Base-by-base conservation (phyloP, 2,797 vertebrate genomes). In the Lutra lutra region DNA sequence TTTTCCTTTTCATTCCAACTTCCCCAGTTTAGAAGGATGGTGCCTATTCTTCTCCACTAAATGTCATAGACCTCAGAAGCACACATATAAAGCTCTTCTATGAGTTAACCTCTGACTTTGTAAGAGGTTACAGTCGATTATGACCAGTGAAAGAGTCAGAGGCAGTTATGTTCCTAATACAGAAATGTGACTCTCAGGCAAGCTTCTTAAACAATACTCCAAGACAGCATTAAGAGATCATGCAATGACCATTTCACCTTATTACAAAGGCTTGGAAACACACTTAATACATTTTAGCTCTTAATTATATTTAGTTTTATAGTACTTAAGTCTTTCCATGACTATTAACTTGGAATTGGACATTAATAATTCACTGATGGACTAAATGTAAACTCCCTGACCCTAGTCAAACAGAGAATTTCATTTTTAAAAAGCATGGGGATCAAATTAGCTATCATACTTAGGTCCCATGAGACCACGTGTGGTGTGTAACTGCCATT, bases 401-500 rank as follows among this genome's bases (percentile, higher is more conserved):
- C 20, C 82, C 32, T 23, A n/a, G 32, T 4, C n/a, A 94, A 89
- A 93, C 10, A 75, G 85, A 89, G 18, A 93, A 79, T 70, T 84
- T 68, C 64, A 35, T 25, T 75, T 83, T 75, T 27, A 32, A 85
- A 32, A 91, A 23, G 35, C 29, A 18, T 51, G 27, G 32, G 70
- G 72, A 40, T 75, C 79, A 92, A 94, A 96, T 91, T 75, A 92
- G 70, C 18, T 68, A 25, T 46, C 58, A 84, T 10, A 86, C 56
- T 60, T 70, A 51, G 62, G 35, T 25, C 51, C 64, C 15, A 25
- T 0, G 23, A 86, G 54, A 35, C 83, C 56, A 73, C 70, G 29
- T 60, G 11, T 40, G 64, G 80, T 87, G 43, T 87, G n/a, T 82
- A 66, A 32, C 23, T 54, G 75, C 73, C 38, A 64, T 70, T 77